Evolutionary conservation across 2,797 vertebrate species (phyloP), one percentile per base, ranked within the genome.

Genomic region (Eupleurogrammus muticus): DNA sequence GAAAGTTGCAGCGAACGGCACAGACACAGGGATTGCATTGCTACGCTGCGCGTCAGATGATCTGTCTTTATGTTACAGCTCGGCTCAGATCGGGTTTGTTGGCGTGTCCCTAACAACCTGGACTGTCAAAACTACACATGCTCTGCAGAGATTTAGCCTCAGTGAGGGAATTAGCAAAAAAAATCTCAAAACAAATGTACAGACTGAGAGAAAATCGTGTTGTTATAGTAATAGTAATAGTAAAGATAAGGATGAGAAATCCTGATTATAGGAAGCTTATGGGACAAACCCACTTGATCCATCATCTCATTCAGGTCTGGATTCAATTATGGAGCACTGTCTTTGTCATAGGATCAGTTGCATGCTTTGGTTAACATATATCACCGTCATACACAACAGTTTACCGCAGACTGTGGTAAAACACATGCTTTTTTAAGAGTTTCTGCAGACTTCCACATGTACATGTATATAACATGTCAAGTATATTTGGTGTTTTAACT

Each of bases 111-210:
- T 75, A 73, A 77, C 72, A 75, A 52, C 72, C 50, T 69, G 63
- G 7, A 24, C 53, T 66, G 77, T 75, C 83, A 91, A 85, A 62
- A 36, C 7, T 36, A 34, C 49, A 89, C 88, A 77, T 42, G 36
- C 65, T 80, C 70, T 40, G 69, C 48, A 21, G 77, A 88, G 77
- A 88, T 81, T 79, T 85, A 81, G 87, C 67, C 81, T 82, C 70
- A 69, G 74, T 48, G 1, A 77, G 35, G 23, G 66, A 77, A 79
- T 80, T 76, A 85, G 69, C 55, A 66, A 70, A 89, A 83, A 87
- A 63, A 81, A 86, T 83, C 87, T 83, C 71, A 77, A 92, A 89
- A 82, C 90, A 89, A 90, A 87, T 89, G 83, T 53, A 72, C 65
- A 73, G 50, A 75, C 35, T 48, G 63, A 63, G 58, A 66, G 82